A percentile compares a stretch with the other conserved stretches of the same genome.
Evolutionary conservation across 2,888 invertebrate species (phyloP).

Genomic region (Alsophila aescularia): DNA sequence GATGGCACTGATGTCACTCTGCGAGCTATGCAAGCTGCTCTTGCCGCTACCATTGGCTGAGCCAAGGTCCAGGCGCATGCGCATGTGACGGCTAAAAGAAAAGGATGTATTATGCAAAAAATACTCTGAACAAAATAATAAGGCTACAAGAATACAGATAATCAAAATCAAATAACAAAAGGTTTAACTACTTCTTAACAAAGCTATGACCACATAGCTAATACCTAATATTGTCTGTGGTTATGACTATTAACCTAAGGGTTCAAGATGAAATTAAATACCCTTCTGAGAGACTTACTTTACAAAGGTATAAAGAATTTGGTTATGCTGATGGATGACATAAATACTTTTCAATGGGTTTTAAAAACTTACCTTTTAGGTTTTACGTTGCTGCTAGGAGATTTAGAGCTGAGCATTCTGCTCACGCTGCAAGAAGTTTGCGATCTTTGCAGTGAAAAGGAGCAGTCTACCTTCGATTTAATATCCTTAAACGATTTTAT

Average conservation of each 20-base stretch:
- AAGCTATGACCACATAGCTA: too few relatives aligned
- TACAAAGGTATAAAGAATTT: too few relatives aligned
- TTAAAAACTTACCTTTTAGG: constrained; percentile 71
- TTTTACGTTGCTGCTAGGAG: constrained; percentile 71
- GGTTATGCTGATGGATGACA: background rate
- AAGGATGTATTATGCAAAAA: background rate
- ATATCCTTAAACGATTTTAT: constrained; percentile 92
- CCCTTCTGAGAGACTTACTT: too few relatives aligned
- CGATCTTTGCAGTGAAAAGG: constrained; percentile 77
- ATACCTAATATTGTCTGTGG: too few relatives aligned
- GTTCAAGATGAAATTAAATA: too few relatives aligned
- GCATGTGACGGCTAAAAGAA: constrained; percentile 75
- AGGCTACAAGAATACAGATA: background rate
- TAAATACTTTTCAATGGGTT: background rate
- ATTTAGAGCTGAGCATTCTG: constrained; percentile 77
- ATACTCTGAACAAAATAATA: background rate
- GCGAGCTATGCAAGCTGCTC: constrained; percentile 87
- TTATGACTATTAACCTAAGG: too few relatives aligned
- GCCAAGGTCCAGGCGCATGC: constrained; percentile 81
- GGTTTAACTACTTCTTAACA: too few relatives aligned
- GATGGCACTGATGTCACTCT: constrained; percentile 88
- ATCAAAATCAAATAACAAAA: too few relatives aligned
- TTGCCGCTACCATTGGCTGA: constrained; percentile 82
- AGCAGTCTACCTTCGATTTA: constrained; percentile 91
- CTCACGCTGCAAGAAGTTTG: constrained; percentile 79